Base-by-base conservation (phyloP, 2,888 invertebrate species). In the Apamea sordens region DNA sequence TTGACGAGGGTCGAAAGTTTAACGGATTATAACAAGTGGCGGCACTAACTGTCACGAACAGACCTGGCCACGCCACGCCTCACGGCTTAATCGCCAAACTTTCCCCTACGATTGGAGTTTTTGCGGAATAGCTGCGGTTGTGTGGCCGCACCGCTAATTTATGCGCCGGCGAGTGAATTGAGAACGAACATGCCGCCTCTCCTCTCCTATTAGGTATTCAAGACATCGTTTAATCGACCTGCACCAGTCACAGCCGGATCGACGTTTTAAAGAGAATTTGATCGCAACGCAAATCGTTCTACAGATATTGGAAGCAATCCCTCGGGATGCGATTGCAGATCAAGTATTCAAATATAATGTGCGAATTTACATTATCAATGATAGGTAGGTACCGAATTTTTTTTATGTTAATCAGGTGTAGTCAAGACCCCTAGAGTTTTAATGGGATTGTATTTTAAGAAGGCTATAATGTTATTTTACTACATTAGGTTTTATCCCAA, bases 31-130 rank as follows among this genome's bases (percentile, higher is more conserved):
- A 96, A 95, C 95, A 96, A 96, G 96, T 96, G 96, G 95, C 94
- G 93, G 96, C 95, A 96, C 96, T 96, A 96, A 96, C 96, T 97
- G 96, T 96, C 96, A 94, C 92, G 92, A 93, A 91, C 96, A 97
- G 96, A 94, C 95, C 96, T 95, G 96, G 94, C 95, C 94, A 89
- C 89, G 92, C 95, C 95, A 95, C 96, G 96, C 94, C 96, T 96
- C 95, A 94, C 93, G 95, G 95, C 96, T 96, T 96, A 97, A 97
- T 96, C 96, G 95, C 95, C 95, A 93, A 96, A 97, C 96, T 97
- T 97, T 96, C 92, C 95, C 94, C 94, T 94, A 94, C 96, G 93
- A 96, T 96, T 95, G 94, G 95, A 96, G 94, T 96, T 97, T 97
- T 97, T 97, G 96, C 91, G 94, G 94, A 94, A 94, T 93, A 94